Base-by-base conservation (phyloP, 1,140 invertebrate genomes). In the Bombus turneri region DNA sequence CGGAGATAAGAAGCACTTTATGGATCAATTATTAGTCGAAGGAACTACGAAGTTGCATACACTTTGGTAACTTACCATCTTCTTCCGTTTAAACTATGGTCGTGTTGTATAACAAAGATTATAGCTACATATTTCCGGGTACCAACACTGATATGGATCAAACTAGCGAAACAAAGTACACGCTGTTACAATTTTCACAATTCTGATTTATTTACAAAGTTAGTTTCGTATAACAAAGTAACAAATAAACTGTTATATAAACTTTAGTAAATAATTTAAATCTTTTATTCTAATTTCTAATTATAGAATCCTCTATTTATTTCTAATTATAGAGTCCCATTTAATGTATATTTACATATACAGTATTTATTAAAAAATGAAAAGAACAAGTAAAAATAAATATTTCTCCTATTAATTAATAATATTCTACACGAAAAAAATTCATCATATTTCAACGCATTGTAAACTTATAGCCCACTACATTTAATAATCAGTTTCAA, bases 1-100 rank as follows among this genome's bases (percentile, higher is more conserved):
- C 66, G 53, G 64, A 66, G 66, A 83, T 64, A 43, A 47, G 73
- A 69, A 86, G 86, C 89, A 89, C 86, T 90, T 89, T 90, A 83
- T 90, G 75, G 88, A 90, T 90, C 88, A 90, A 90, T 90, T 90
- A 90, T 86, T 90, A 90, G 89, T 87, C 81, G 88, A 86, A 86
- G 66, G 88, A 90, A 90, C 77, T 89, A 80, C 41, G 43, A 84
- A 89, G 77, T 90, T 90, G 86, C 88, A 86, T 81, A 79, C 79
- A 90, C 89, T 87, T 87, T n/a, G 71, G 72, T 66, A 89, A 89
- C 86, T 86, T 80, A 85, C 81, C 77, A 81, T 74, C 81, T 79
- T 66, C 47, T 47, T 39, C 66, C 53, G 31, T 39, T 85, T 80
- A 82, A 88, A 69, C 64, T 57, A 75, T n/a, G 41, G 41, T 31